Conservation (phyloP, 2,888 invertebrate species). For the Drosophila birchii region DNA sequence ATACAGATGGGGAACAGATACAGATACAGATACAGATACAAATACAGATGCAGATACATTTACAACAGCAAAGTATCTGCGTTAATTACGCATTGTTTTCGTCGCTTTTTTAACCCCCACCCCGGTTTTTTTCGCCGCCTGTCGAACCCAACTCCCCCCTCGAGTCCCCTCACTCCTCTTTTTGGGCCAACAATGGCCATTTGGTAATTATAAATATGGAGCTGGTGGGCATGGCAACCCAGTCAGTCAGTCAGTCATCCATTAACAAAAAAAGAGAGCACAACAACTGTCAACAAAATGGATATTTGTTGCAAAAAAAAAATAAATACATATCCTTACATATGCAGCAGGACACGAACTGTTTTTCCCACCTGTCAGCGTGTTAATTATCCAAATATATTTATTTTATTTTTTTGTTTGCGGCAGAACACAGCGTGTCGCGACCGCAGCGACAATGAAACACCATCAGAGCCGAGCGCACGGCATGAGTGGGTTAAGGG, state of each 20-base stretch:
- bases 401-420: not conserved
- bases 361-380: conserved; percentile 43
- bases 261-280: not conserved
- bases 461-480: conserved; percentile 73
- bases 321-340: not conserved
- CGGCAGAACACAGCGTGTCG: conserved; percentile 71
- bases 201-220: conserved; percentile 81
- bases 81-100: conserved; percentile 78
- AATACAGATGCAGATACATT: conserved; percentile 24
- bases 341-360: not conserved
- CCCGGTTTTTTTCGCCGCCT: conserved; percentile 4
- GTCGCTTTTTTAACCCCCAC: not conserved
- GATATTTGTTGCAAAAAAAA: conserved; percentile 60
- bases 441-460: conserved; percentile 81
- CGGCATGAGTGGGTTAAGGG: not conserved
- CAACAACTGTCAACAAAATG: conserved; percentile 76
- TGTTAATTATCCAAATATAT: conserved; percentile 68
- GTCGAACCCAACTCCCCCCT: conserved; percentile 48
- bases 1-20: conserved; percentile 9
- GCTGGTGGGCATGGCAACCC: conserved; percentile 58
- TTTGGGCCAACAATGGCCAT: conserved; percentile 71
- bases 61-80: conserved; percentile 26
- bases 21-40: conserved; percentile 30
- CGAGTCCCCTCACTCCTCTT: not conserved
- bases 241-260: not conserved